Evolutionary conservation across 2,888 invertebrate genomes (phyloP).

Genomic region (Pyrochroa serraticornis): DNA sequence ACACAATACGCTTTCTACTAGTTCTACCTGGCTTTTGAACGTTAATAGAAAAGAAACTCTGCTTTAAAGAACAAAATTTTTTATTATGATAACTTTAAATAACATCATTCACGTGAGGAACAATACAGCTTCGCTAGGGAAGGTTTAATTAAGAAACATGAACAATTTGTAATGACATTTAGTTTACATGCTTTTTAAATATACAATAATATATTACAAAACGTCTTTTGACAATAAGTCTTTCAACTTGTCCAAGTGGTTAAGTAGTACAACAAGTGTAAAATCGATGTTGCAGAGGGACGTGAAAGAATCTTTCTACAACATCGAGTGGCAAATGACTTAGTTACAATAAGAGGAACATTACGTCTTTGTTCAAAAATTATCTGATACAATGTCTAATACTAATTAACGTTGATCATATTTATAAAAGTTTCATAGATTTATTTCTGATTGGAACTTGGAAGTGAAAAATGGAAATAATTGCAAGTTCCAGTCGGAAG

Average conservation of each 20-base stretch:
- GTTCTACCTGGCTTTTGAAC: background rate
- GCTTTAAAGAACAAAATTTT: constrained; percentile 55
- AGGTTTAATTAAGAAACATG: constrained; percentile 56
- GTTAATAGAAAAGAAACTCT: constrained; percentile 28
- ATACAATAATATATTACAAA: constrained; percentile 58
- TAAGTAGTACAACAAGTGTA: constrained; percentile 53
- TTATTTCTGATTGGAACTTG: constrained; percentile 32
- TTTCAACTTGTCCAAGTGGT: constrained; percentile 55
- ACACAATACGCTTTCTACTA: no score
- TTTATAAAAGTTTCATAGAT: constrained; percentile 29
- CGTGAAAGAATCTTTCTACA: constrained; percentile 33
- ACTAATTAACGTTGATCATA: constrained; percentile 40
- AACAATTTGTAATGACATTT: constrained; percentile 56
- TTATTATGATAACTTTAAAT: constrained; percentile 57
- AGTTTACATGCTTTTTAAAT: constrained; percentile 57
- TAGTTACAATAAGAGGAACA: constrained; percentile 59
- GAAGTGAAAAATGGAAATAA: constrained; percentile 24
- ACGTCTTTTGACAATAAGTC: constrained; percentile 56
- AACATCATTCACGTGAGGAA: constrained; percentile 57
- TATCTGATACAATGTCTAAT: constrained; percentile 41
- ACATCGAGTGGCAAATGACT: constrained; percentile 52
- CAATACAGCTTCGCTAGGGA: constrained; percentile 57
- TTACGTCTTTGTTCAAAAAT: constrained; percentile 56
- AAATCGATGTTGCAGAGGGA: constrained; percentile 39
- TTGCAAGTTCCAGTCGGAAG: constrained; percentile 33